Evolutionary conservation across 2,113 vertebrate species (phyloP).

Genomic region (Pomatorhinus ruficollis): DNA sequence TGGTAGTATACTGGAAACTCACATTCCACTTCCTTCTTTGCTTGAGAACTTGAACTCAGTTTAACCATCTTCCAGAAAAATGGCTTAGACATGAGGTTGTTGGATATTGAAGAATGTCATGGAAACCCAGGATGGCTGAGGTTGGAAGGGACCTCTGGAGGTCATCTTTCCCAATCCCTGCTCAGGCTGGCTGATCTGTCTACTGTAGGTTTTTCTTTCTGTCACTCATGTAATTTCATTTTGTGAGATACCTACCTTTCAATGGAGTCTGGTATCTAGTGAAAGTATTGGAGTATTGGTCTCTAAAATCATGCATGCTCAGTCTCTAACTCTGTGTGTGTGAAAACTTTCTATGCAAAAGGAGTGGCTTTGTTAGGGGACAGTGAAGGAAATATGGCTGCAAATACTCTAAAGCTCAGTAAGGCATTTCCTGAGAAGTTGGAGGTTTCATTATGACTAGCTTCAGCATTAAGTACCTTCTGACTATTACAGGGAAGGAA

Average conservation of each 20-base stretch:
- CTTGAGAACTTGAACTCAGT: neutral
- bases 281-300: neutral
- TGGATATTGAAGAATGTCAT: neutral
- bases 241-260: neutral
- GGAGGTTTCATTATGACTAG: neutral
- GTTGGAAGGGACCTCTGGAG: neutral
- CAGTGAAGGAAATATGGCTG: neutral
- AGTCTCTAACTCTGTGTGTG: rapidly evolving
- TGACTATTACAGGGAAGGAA: neutral
- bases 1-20: neutral
- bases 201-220: neutral
- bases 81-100: neutral
- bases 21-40: neutral
- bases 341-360: neutral
- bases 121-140: neutral
- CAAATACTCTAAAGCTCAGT: neutral
- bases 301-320: rapidly evolving
- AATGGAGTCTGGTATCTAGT: neutral
- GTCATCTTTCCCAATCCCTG: neutral
- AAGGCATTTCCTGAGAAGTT: neutral
- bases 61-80: neutral
- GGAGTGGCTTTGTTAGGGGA: neutral
- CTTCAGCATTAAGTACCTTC: neutral
- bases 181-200: neutral
- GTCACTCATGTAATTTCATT: neutral